Base-by-base conservation (phyloP, 1,140 invertebrate genomes). In the Laupala kohalensis region DNA sequence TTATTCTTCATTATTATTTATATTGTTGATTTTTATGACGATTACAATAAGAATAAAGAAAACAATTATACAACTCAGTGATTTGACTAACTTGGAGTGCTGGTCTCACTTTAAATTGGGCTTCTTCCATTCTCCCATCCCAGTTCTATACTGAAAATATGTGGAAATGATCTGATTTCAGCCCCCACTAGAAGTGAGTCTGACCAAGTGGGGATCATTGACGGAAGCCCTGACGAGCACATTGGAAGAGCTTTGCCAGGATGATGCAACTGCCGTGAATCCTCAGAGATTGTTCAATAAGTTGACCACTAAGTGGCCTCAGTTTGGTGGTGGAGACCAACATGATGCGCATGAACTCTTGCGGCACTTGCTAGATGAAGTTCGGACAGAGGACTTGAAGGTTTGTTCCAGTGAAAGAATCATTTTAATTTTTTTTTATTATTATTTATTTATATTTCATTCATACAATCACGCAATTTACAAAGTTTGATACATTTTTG, bases 301-400 rank as follows among this genome's bases (percentile, higher is more conserved):
- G 74, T 83, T 96, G n/a, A 90, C 87, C 72, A 85, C 86, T 77
- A 92, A 91, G 78, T 86, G 86, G 74, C 86, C 91, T 0, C 90
- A 95, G 78, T 98, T 97, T 80, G 89, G 89, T 72, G 93, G 94
- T n/a, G 94, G 90, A 27, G 92, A 95, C 75, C 96, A 99, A 79
- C 96, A 99, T 78, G 97, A 99, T 82, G 89, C 96, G 12, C 97
- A 99, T 78, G 97, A 99, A 80, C 80, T 98, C 68, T 83, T 99
- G 9, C 82, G 95, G 70, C 92, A 95, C 82, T 81, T 98, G 28
- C 79, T 98, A 27, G 95, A 98, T 79, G 88, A 88, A 73, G 89
- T 97, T 68, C 86, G 90, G 75, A 83, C 76, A 62, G 86, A 88
- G 76, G 88, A 89, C 78, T 80, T 87, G 37, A 77, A 76, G 73